These are phyloP conservation scores for Jacana jacana DNA, from an alignment of 2,113 vertebrate species.

Conservation along the genomic window DNA sequence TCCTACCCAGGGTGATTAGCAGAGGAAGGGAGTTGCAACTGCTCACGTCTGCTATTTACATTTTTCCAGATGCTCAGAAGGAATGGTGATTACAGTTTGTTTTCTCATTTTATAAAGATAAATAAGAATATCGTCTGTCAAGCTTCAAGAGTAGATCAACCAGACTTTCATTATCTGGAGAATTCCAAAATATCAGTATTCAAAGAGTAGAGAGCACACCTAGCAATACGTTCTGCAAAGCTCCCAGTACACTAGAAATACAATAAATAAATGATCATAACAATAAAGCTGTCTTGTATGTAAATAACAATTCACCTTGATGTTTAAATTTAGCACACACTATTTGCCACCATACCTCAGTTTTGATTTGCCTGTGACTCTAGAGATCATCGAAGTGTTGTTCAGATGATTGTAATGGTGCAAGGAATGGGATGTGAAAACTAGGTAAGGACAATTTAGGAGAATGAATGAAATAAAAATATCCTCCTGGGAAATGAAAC, in stretches of 20 bases:
- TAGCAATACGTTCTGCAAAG: not conserved
- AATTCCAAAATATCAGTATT: not conserved
- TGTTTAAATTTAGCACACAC: slow-evolving; percentile 13
- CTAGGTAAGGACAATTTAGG: not conserved
- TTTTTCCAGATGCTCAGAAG: not conserved
- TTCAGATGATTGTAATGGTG: not conserved
- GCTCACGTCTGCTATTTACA: not conserved
- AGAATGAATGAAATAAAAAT: not conserved
- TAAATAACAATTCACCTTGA: not conserved
- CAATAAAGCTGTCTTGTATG: not conserved
- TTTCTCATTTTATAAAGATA: not conserved
- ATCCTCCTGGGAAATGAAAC: not conserved
- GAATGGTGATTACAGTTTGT: not conserved
- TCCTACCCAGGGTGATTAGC: not conserved
- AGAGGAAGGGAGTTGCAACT: not conserved
- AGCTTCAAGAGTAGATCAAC: not conserved
- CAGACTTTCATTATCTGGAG: not conserved
- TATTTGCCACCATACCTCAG: not conserved
- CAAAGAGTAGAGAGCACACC: not conserved
- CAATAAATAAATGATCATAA: slow-evolving; percentile 42
- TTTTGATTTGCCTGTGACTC: not conserved
- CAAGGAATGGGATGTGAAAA: not conserved
- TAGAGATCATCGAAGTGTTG: too few species aligned
- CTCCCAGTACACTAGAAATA: not conserved
- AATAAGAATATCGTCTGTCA: not conserved